Base-by-base conservation (phyloP, 2,113 vertebrate species). In the Vulpes ferrilata region DNA sequence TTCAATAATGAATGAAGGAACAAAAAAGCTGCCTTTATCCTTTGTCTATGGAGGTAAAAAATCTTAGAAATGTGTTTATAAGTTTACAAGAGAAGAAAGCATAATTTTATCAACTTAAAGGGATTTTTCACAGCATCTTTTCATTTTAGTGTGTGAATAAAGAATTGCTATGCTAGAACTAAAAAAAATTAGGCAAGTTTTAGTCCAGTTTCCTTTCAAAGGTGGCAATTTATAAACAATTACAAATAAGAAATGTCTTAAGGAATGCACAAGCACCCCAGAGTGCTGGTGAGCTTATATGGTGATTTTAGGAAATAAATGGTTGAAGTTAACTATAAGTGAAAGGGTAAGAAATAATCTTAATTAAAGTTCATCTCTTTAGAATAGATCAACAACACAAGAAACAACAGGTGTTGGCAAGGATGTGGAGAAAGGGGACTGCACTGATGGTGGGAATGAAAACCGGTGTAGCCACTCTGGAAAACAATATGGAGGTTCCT, bases 151-250 rank as follows among this genome's bases (percentile, higher is more conserved):
- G 22, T 67, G 15, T 82, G 62, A 81, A 90, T 91, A 80, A 25
- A 67, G 20, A 88, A 76, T 87, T 88, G 9, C 15, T 83, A 7
- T 88, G 23, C 51, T 88, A 74, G 38, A 94, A 27, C 27, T 81
- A 81, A 82, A 94, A 94, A 74, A 35, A 51, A 32, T 51, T n/a
- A 88, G 78, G 48, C n/a, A 88, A 91, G 22, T 15, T 90, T 93
- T 85, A 81, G 48, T 38, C 93, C 9, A 38, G 35, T 88, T 84
- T 91, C 32, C 55, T 82, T 94, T 84, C 59, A 91, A 57, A 82
- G 74, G 27, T 9, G 91, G 38, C 59, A 93, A 85, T 85, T 92
- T 89, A 71, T 89, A 91, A 92, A 91, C 48, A 85, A 64, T 69
- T 82, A 43, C 25, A 69, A 76, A 90, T 84, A 22, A 95, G 79